Conservation (phyloP, 2,797 vertebrate species). For the Anas bahamensis region DNA sequence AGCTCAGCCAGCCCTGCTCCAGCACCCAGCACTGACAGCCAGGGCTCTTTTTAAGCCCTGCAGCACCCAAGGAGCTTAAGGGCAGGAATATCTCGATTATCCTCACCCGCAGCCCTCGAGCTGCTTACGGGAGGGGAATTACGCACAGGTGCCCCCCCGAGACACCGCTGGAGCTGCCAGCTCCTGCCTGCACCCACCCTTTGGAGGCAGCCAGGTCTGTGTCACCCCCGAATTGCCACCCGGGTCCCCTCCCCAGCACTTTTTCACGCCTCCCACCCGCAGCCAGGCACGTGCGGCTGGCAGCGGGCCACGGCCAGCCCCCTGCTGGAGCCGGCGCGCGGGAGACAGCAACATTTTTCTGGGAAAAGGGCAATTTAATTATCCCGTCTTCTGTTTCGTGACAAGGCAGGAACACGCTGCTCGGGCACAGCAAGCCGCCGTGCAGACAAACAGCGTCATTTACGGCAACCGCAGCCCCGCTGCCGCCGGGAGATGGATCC, state of each 20-base stretch:
- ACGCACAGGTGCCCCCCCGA: fast-evolving
- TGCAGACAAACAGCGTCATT: neutral
- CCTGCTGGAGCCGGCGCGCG: neutral
- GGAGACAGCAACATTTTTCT: neutral
- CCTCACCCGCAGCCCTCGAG: neutral
- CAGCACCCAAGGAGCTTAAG: conserved; percentile 31
- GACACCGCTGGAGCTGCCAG: neutral
- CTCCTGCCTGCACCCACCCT: neutral
- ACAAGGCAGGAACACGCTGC: conserved; percentile 25
- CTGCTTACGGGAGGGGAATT: conserved; percentile 38
- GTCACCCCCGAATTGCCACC: neutral
- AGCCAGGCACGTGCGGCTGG: neutral
- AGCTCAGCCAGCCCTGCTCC: neutral
- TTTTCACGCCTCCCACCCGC: conserved; percentile 53
- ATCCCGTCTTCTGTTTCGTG: conserved; percentile 38
- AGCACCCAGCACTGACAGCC: neutral
- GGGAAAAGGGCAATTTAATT: conserved; percentile 69
- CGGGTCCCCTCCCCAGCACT: neutral
- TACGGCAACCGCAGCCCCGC: neutral
- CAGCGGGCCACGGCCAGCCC: neutral
- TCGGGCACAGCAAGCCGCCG: neutral
- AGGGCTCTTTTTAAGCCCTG: conserved; percentile 11
- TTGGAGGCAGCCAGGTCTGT: neutral
- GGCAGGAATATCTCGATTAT: conserved; percentile 43
- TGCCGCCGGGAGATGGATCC: neutral